Base-by-base conservation (phyloP, 30 jellyfish, hydroid and myxozoan genomes). In the Turritopsis dohrnii region DNA sequence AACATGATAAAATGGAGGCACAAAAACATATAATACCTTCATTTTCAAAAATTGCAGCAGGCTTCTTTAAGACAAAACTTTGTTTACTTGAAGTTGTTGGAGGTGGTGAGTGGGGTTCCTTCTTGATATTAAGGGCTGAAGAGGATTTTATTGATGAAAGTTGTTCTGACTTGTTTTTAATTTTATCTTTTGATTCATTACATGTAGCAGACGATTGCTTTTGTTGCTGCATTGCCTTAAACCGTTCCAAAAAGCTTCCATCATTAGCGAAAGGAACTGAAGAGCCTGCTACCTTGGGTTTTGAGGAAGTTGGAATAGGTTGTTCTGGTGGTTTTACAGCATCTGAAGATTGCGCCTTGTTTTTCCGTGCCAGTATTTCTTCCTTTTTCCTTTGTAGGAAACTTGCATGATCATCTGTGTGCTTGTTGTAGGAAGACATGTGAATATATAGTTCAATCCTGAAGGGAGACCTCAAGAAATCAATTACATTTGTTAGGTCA, bases 231-330 rank as follows among this genome's bases (percentile, higher is more conserved):
- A 90, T 90, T 27, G 95, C 97, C 81, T 86, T 87, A 69, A 90
- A 90, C 27, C 97, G 71, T 30, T 91, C 97, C 7, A 90, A 84
- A 81, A 90, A 90, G 86, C 92, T 90, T 16, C 97, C 97, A 86
- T 90, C 97, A 83, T 90, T 90, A 71, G 74, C 90, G 18, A 90
- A 82, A 13, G 90, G 54, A 52, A 52, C 66, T 21, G 80, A 18
- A 1, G 53, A 18, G n/a, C 74, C 74, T 13, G 41, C 27, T 22
- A 26, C 85, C 41, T 53, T 28, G 41, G 30, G 22, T 23, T 83
- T 22, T 29, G 88, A 26, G n/a, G 52, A 18, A 60, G 76, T 71
- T 13, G 91, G 72, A n/a, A 88, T 41, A 13, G 60, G 60, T n/a
- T 41, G 60, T 41, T 3, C 60, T 41, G 13, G 72, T 77, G 72